phyloP scores from a whole-genome alignment of 2,888 invertebrate genomes.

The Plusia festucae region DNA sequence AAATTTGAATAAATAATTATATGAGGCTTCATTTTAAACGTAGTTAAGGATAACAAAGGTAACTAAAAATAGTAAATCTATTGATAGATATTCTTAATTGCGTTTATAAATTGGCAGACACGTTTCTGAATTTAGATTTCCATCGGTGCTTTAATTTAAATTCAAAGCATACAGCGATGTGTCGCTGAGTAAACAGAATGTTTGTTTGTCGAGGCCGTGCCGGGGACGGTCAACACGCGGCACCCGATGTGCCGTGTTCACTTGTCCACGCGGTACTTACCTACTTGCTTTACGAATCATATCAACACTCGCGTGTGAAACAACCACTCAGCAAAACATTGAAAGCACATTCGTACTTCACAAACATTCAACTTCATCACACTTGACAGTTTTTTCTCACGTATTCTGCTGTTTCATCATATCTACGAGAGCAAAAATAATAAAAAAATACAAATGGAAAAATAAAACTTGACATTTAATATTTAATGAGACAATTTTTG shows the following conservation, averaged over 20 bases:
- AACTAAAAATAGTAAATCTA: slow-evolving; percentile 16
- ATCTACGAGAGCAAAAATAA: slow-evolving; percentile 40
- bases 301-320: slow-evolving; percentile 28
- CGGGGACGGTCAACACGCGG: slow-evolving; percentile 75
- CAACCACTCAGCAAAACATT: slow-evolving; percentile 35
- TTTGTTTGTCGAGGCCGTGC: slow-evolving; percentile 77
- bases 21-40: slow-evolving; percentile 11
- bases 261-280: slow-evolving; percentile 52
- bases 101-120: slow-evolving; percentile 68
- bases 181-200: slow-evolving; percentile 83
- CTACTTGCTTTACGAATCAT: slow-evolving; percentile 48
- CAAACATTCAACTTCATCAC: slow-evolving; percentile 22
- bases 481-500: too few species aligned
- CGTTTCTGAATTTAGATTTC: slow-evolving; percentile 75
- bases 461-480: slow-evolving; percentile 40
- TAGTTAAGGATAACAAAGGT: slow-evolving; percentile 1
- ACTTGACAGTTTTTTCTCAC: slow-evolving; percentile 24
- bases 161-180: slow-evolving; percentile 82
- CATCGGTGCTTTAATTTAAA: slow-evolving; percentile 80
- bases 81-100: slow-evolving; percentile 60
- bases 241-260: slow-evolving; percentile 63
- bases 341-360: slow-evolving; percentile 16
- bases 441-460: too few species aligned
- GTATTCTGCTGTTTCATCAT: slow-evolving; percentile 5
- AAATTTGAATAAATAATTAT: slow-evolving; percentile 38